phyloP scores from a whole-genome alignment of 30 jellyfish, hydroid and myxozoan species.

The Hydra vulgaris region DNA sequence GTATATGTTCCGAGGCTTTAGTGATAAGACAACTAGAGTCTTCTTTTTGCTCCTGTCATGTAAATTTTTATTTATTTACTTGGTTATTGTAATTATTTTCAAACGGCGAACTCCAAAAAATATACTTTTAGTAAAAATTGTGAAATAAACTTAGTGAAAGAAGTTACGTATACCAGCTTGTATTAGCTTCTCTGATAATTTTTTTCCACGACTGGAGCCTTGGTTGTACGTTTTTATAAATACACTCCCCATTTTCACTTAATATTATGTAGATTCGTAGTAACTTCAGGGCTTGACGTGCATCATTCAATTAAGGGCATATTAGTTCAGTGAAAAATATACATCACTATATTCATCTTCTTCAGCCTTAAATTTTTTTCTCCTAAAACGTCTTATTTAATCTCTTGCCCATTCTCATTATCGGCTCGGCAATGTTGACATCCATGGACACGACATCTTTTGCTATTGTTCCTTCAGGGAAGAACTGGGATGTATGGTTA shows the following conservation, averaged over 20 bases:
- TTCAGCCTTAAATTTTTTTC: background rate
- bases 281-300: constrained; percentile 6
- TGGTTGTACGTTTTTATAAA: background rate
- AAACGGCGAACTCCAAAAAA: no score
- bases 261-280: background rate
- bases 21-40: no score
- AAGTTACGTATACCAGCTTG: constrained; percentile 2
- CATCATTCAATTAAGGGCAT: background rate
- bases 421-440: constrained; percentile 27
- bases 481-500: constrained; percentile 22
- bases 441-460: constrained; percentile 26
- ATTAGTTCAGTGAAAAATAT: background rate
- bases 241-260: constrained; percentile 1
- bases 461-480: constrained; percentile 41
- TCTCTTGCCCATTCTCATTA: constrained; percentile 14
- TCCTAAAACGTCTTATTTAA: constrained; percentile 1
- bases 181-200: constrained; percentile 5
- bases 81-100: no score
- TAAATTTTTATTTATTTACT: no score
- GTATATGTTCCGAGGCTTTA: no score
- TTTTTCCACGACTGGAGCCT: background rate
- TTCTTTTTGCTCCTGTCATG: no score
- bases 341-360: constrained; percentile 22
- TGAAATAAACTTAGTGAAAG: no score
- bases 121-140: no score